Conservation (phyloP, 2,113 vertebrate species). For the Strigops habroptila region DNA sequence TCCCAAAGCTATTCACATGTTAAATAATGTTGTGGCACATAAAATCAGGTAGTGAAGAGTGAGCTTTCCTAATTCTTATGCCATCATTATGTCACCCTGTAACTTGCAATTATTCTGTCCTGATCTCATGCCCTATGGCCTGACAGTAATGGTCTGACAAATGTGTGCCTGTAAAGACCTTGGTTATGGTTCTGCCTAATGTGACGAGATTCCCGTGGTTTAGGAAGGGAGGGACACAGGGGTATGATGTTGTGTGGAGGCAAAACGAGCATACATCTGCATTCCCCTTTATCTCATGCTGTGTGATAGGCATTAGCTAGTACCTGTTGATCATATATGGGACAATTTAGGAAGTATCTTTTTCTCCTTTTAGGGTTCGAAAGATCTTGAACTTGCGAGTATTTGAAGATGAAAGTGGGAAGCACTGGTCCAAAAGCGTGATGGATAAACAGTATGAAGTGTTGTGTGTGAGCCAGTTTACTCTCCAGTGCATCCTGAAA, state of each 20-base stretch:
- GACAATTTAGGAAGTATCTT: neutral
- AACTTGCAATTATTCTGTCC: neutral
- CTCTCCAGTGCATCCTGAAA: slow-evolving; percentile 92
- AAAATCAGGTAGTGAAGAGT: neutral
- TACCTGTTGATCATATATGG: neutral
- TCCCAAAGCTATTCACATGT: neutral
- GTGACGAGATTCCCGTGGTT: neutral
- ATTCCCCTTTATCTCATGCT: neutral
- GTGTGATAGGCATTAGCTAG: neutral
- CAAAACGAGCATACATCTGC: neutral
- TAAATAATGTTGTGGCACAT: neutral
- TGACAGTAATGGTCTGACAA: neutral
- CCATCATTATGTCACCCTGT: neutral
- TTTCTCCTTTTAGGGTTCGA: slow-evolving; percentile 78
- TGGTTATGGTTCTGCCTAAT: neutral
- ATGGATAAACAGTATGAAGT: slow-evolving; percentile 92
- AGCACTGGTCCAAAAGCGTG: slow-evolving; percentile 90
- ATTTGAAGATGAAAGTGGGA: slow-evolving; percentile 92
- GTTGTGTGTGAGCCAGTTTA: slow-evolving; percentile 95
- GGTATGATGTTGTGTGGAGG: neutral
- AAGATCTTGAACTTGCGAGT: slow-evolving; percentile 95
- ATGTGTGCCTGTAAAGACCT: neutral
- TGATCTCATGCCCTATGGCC: neutral
- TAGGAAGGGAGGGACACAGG: neutral
- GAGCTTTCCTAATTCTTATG: neutral